Evolutionary conservation across 2,888 invertebrate species (phyloP).

Genomic region (Conomelus anceps): DNA sequence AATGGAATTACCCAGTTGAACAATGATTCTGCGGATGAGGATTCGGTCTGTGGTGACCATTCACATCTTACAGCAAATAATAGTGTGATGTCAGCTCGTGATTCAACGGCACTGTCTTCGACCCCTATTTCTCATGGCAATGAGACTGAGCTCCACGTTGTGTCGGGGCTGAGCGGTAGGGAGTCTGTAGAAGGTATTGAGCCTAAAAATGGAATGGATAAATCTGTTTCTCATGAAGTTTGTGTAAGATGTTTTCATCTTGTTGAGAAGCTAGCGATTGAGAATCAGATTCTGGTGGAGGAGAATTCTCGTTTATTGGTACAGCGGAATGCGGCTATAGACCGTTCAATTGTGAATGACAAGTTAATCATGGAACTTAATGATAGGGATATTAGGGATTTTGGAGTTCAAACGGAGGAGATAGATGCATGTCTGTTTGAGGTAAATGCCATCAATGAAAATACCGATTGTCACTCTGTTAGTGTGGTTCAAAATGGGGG

Average conservation of each 20-base stretch:
- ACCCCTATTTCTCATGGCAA: not conserved
- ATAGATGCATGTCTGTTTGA: too few relatives aligned
- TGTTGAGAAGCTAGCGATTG: not conserved
- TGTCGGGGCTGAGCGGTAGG: not conserved
- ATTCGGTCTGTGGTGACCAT: not conserved
- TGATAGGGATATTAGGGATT: too few relatives aligned
- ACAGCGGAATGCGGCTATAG: too few relatives aligned
- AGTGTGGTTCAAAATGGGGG: too few relatives aligned
- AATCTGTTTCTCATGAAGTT: not conserved
- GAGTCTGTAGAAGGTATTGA: not conserved
- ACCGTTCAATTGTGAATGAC: too few relatives aligned
- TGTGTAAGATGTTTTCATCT: not conserved
- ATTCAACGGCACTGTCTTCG: not conserved
- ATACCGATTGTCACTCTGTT: too few relatives aligned
- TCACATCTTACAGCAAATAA: not conserved
- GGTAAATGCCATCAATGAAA: too few relatives aligned
- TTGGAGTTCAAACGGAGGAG: too few relatives aligned
- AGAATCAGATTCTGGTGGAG: too few relatives aligned
- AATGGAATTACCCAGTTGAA: not conserved
- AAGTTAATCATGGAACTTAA: too few relatives aligned
- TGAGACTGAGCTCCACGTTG: not conserved
- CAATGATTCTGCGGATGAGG: not conserved
- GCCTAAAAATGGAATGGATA: not conserved
- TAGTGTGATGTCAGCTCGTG: not conserved
- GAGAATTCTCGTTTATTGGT: too few relatives aligned